Evolutionary conservation across 1,140 invertebrate genomes (phyloP).

Genomic region (Frieseomelitta varia): DNA sequence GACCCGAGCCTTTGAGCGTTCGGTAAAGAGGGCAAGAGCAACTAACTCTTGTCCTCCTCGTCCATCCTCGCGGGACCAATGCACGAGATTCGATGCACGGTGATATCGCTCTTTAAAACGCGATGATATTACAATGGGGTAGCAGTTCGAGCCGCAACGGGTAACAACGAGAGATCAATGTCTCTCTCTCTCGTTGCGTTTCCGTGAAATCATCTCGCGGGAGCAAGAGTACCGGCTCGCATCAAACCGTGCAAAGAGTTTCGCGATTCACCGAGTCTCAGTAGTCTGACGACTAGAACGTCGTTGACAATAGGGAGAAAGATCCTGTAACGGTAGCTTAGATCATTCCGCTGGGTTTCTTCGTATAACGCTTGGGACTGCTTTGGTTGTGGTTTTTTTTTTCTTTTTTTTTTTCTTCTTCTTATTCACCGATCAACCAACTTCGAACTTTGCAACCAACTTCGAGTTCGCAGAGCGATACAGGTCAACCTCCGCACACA

Average conservation of each 20-base stretch:
- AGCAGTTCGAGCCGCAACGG: neutral
- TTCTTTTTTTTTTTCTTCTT: neutral
- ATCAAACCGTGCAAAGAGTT: conserved; percentile 19
- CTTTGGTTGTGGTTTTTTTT: conserved; percentile 50
- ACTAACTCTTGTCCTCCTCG: neutral
- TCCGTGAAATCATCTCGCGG: neutral
- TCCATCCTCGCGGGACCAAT: neutral
- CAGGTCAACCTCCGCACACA: neutral
- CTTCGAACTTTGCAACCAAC: conserved; percentile 3
- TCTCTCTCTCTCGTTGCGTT: neutral
- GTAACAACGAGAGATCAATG: too few relatives aligned
- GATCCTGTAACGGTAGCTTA: conserved; percentile 44
- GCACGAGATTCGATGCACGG: neutral
- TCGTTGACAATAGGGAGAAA: neutral
- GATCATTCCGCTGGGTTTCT: conserved; percentile 56
- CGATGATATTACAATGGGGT: too few relatives aligned
- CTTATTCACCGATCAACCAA: neutral
- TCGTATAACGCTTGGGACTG: conserved; percentile 56
- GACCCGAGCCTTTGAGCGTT: too few relatives aligned
- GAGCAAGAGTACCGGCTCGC: neutral
- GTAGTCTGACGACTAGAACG: conserved; percentile 1
- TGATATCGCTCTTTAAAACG: neutral
- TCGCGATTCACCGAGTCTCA: neutral
- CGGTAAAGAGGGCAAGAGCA: neutral
- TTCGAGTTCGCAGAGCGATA: conserved; percentile 16